Conservation (phyloP, 2,888 invertebrate species). For the Nephrotoma flavescens region DNA sequence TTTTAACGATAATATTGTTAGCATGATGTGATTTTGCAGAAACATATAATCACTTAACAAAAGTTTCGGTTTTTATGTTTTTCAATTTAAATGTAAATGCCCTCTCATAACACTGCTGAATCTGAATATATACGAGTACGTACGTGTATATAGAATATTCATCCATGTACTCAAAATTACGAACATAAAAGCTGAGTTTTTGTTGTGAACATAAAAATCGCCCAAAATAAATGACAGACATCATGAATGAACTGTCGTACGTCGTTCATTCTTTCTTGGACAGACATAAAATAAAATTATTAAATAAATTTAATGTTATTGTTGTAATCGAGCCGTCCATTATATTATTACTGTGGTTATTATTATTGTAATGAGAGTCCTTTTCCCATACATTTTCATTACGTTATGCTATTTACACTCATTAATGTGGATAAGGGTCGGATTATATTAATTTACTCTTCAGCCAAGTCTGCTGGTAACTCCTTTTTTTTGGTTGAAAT, state of each 20-base stretch:
- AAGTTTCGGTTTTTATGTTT: background rate
- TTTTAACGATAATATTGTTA: background rate
- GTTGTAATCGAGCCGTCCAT: background rate
- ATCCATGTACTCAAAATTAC: background rate
- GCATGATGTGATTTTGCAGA: background rate
- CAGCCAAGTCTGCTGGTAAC: background rate
- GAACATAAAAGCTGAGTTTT: background rate
- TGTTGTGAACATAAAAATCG: background rate
- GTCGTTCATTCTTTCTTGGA: background rate
- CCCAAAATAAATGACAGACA: background rate
- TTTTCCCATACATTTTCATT: background rate
- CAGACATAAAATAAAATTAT: background rate
- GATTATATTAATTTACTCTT: background rate
- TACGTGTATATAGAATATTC: background rate
- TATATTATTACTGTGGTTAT: background rate
- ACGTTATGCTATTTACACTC: background rate
- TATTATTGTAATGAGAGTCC: background rate
- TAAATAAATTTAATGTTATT: background rate
- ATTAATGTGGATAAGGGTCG: background rate
- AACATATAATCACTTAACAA: background rate
- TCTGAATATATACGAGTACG: background rate
- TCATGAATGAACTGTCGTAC: no score
- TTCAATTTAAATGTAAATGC: background rate
- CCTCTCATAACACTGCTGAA: background rate
- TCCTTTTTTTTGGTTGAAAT: background rate